phyloP scores from a whole-genome alignment of 2,113 vertebrate genomes.

The Macaca mulatta region DNA sequence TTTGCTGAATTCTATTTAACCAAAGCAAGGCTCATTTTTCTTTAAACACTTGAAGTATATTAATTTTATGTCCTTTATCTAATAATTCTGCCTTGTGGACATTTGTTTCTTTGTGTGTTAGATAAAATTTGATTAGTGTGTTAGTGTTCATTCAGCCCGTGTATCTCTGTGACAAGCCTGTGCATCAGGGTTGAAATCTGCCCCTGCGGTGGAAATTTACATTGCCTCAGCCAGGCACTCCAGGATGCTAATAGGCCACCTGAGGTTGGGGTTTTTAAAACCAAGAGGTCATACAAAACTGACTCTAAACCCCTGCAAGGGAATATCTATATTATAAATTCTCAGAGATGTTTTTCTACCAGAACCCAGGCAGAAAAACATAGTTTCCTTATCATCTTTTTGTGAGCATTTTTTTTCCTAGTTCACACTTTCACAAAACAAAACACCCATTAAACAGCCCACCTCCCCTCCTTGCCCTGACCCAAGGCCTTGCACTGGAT shows the following conservation, averaged over 20 bases:
- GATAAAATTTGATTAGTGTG: background rate
- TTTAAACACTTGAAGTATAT: conserved; percentile 14
- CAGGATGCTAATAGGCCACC: background rate
- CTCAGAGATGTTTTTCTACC: background rate
- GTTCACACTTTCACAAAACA: background rate
- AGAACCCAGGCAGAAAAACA: background rate
- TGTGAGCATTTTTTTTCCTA: background rate
- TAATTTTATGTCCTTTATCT: background rate
- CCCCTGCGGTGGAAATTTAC: background rate
- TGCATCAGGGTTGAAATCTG: background rate
- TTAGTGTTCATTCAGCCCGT: background rate
- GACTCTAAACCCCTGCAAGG: background rate
- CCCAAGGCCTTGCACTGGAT: background rate
- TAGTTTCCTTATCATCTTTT: background rate
- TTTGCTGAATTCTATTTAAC: conserved; percentile 15
- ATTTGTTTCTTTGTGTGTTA: background rate
- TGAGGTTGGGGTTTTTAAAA: background rate
- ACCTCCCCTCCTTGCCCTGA: background rate
- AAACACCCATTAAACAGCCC: background rate
- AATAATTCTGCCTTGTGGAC: background rate
- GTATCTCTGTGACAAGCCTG: background rate
- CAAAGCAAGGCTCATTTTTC: conserved; percentile 4
- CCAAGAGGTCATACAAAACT: background rate
- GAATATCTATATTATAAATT: background rate
- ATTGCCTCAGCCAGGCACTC: background rate